Evolutionary conservation across 2,888 invertebrate genomes (phyloP), one percentile per base, ranked within the genome.

Genomic region (Polyommatus icarus): DNA sequence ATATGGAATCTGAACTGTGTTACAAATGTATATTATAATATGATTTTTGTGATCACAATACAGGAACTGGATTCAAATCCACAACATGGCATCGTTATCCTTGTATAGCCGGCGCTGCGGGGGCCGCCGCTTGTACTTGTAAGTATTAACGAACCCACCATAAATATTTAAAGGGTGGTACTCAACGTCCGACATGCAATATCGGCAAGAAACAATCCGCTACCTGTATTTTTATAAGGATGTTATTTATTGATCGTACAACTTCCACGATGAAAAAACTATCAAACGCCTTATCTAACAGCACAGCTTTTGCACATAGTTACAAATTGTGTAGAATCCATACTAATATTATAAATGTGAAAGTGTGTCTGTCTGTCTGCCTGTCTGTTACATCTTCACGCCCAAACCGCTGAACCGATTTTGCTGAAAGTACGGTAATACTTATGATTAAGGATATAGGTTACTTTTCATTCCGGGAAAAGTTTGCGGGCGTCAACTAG

Each of bases 131-230:
- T 82, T 83, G 83, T 81, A 82, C 84, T 82, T 83, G 83, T 81
- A 82, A 80, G 85, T 84, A 86, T 86, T 89, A 88, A 86, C 85
- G 83, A 84, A 81, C 81, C 80, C 79, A 81, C 82, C 85, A 88
- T 88, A 87, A 87, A 88, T 88, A 89, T 88, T 87, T 84, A 87
- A 86, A 84, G 81, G 84, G 84, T 84, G 84, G 77, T 76, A 71
- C 77, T 76, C 76, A 71, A 57, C 77, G 77, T 57, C 77, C 36
- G 57, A 77, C 78, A 79, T 79, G 77, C 80, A 79, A 78, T 76
- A 54, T 78, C 73, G 78, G 18, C 77, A 24, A 24, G 72, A 71
- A 77, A 71, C 77, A 57, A 72, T 72, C 77, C 36, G 72, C 77
- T 77, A 72, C 77, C 77, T 57, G 77, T 57, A 77, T 71, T 72